Percentiles rank a stretch among this genome's conserved stretches.
Evolutionary conservation across 2,797 vertebrate genomes (phyloP).

Genomic region (Neosalanx taihuensis): DNA sequence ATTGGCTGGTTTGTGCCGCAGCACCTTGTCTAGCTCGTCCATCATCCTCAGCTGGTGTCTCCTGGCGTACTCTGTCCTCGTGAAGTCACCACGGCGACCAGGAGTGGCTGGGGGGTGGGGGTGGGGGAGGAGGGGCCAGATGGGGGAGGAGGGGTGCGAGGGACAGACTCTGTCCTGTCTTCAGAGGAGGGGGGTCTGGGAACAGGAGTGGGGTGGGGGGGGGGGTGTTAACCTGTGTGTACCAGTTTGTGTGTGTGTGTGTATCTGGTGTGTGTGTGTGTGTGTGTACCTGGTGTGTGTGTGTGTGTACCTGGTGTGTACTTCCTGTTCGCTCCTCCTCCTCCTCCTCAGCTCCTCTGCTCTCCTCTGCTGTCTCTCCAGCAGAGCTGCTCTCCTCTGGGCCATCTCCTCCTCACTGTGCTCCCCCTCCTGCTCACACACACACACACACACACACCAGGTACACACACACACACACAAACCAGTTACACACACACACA

Average conservation of each 20-base stretch:
- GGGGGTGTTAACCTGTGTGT: neutral
- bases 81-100: conserved; percentile 78
- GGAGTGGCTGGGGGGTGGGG: conserved; percentile 69
- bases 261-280: conserved; percentile 3
- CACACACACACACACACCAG: conserved; percentile 23
- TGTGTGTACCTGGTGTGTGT: no score
- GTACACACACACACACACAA: conserved; percentile 18
- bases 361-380: conserved; percentile 85
- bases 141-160: conserved; percentile 53
- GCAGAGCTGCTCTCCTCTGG: conserved; percentile 76
- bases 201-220: neutral
- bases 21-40: conserved; percentile 85
- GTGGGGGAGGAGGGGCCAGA: conserved; percentile 47
- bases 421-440: conserved; percentile 70
- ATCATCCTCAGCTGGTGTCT: conserved; percentile 86
- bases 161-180: conserved; percentile 42
- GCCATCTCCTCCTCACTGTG: conserved; percentile 83
- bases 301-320: neutral
- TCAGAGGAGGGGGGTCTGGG: conserved; percentile 48
- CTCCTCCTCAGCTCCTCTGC: conserved; percentile 77
- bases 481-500: conserved; percentile 23
- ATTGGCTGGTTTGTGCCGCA: conserved; percentile 70
- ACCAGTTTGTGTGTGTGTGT: conserved; percentile 8
- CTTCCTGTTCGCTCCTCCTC: conserved; percentile 76
- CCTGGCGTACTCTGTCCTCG: conserved; percentile 76